Evolutionary conservation across 2,797 vertebrate species (phyloP), one percentile per base, ranked within the genome.

Genomic region (Pipistrellus kuhlii): DNA sequence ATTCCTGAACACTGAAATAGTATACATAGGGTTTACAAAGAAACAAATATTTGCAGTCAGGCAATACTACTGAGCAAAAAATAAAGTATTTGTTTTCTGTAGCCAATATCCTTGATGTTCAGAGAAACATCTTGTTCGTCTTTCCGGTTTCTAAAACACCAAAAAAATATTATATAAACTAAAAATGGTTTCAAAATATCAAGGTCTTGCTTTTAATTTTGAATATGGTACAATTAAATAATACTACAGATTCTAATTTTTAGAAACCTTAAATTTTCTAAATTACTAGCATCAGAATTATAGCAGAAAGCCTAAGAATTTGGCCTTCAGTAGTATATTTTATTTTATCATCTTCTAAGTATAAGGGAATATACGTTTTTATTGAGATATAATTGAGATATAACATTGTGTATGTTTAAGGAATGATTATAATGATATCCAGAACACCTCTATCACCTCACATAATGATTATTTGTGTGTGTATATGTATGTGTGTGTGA

Each of bases 111-210:
- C n/a, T n/a, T n/a, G n/a, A n/a, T n/a, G n/a, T n/a, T n/a, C n/a
- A n/a, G n/a, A n/a, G n/a, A n/a, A n/a, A n/a, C n/a, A n/a, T n/a
- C n/a, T n/a, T n/a, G n/a, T n/a, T n/a, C n/a, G n/a, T n/a, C n/a
- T n/a, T n/a, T n/a, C n/a, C n/a, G n/a, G n/a, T 44, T 94, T 88
- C 86, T 8, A 95, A 97, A 96, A 95, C 73, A 95, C 59, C 84
- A 91, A n/a, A 89, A 96, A 96, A 96, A 97, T 97, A 96, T 94
- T 96, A 80, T 96, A 83, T 88, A 97, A 84, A 77, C 69, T 96
- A 93, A 64, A 73, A 93, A 84, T 92, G 71, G 25, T 55, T 95
- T 93, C 87, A 96, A 64, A 0, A 96, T 97, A 95, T 86, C 17
- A 94, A 78, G 77, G 90, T 88, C 25, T 94, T 97, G 4, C 44